Conservation (phyloP, 2,113 vertebrate species). For the Hystrix brachyura region DNA sequence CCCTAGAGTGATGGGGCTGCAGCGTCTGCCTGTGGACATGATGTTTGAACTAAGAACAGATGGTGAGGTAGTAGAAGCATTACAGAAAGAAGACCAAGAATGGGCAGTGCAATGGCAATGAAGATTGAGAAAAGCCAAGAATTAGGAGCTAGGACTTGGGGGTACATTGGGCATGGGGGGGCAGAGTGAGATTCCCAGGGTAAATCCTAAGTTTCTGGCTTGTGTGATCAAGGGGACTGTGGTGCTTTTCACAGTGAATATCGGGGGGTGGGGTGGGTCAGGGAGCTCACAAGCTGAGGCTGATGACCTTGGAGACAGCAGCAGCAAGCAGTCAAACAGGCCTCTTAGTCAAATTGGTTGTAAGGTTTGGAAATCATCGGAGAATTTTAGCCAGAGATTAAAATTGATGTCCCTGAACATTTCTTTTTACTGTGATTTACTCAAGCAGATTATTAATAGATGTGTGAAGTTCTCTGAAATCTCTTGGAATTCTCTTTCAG, state of each 20-base stretch:
- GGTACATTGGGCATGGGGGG: neutral
- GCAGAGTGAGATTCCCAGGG: neutral
- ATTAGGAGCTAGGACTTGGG: neutral
- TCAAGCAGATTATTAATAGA: neutral
- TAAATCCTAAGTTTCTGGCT: neutral
- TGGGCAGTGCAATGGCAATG: neutral
- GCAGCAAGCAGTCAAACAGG: neutral
- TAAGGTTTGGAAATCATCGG: neutral
- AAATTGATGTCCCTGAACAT: neutral
- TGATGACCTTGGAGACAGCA: neutral
- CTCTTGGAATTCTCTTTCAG: neutral
- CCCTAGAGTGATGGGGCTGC: neutral
- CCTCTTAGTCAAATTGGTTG: neutral
- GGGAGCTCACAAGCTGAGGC: neutral
- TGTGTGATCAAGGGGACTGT: neutral
- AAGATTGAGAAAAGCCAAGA: neutral
- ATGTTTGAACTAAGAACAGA: neutral
- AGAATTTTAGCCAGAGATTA: slow-evolving; percentile 3
- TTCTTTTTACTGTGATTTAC: neutral
- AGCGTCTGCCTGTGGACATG: neutral
- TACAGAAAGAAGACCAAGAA: neutral
- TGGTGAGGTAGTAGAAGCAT: neutral
- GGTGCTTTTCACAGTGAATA: neutral
- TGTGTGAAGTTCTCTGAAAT: neutral
- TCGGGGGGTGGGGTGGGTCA: neutral